Percentiles rank a stretch among this genome's conserved stretches.
phyloP scores from a whole-genome alignment of 2,797 vertebrate species.

The Tenualosa thibaudeaui region DNA sequence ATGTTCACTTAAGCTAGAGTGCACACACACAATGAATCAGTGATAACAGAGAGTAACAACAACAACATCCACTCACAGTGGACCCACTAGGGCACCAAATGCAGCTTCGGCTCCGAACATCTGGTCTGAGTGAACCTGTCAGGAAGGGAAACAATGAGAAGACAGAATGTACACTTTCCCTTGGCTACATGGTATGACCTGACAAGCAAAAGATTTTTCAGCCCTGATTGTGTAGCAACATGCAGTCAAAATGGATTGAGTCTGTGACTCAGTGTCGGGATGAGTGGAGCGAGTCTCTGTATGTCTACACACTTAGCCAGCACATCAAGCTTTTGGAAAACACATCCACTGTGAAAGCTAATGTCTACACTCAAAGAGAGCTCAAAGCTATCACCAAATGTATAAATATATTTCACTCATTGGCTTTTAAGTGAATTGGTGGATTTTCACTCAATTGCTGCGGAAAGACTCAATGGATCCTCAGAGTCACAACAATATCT shows the following conservation, averaged over 20 bases:
- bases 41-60: conserved; percentile 13
- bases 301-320: not conserved
- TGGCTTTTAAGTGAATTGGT: not conserved
- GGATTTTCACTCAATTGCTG: not conserved
- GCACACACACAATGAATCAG: not conserved
- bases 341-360: not conserved
- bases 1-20: not conserved
- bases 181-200: conserved; percentile 7
- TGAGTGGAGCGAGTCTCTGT: not conserved
- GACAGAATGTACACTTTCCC: conserved; percentile 30
- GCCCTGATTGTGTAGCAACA: conserved; percentile 17
- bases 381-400: not conserved
- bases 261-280: not conserved
- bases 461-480: not conserved
- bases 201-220: not conserved
- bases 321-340: not conserved
- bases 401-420: not conserved
- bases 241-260: conserved; percentile 1
- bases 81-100: not conserved
- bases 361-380: not conserved
- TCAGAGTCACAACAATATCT: not conserved
- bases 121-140: conserved; percentile 48
- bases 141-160: conserved; percentile 31
- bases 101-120: conserved; percentile 10
- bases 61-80: conserved; percentile 10